Evolutionary conservation across 2,797 vertebrate genomes (phyloP).

Genomic region (Phataginus tetradactyla): DNA sequence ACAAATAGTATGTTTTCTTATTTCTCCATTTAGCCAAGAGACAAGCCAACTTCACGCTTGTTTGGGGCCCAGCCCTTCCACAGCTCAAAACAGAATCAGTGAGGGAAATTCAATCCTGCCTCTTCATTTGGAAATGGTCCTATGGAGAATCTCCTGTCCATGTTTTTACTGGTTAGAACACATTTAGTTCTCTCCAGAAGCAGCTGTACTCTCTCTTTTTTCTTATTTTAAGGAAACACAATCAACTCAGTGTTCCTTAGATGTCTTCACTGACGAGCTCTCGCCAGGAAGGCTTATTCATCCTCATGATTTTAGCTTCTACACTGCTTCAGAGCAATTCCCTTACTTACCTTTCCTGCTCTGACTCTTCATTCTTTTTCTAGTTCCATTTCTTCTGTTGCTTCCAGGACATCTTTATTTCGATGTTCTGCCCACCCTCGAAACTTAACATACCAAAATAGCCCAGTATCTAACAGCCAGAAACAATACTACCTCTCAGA

Average conservation of each 20-base stretch:
- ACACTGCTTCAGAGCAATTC: neutral
- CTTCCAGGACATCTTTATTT: neutral
- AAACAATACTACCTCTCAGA: neutral
- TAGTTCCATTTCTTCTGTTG: neutral
- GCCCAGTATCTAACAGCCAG: neutral
- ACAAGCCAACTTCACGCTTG: slow-evolving; percentile 4
- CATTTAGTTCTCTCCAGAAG: slow-evolving; percentile 26
- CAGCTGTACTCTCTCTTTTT: neutral
- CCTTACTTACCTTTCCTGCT: neutral
- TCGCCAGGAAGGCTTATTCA: neutral
- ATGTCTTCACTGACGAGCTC: neutral
- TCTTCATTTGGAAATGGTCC: neutral
- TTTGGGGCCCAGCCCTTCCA: neutral
- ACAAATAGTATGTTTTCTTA: neutral
- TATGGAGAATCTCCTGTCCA: slow-evolving; percentile 8
- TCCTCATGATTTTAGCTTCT: neutral
- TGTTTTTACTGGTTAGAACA: slow-evolving; percentile 27
- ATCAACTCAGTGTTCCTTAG: neutral
- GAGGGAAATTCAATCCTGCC: slow-evolving; percentile 5
- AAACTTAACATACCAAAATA: neutral
- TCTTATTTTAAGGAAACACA: slow-evolving; percentile 1
- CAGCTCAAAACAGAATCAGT: neutral
- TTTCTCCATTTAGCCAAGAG: slow-evolving; percentile 11
- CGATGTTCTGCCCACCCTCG: neutral
- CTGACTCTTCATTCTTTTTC: neutral